A percentile compares a stretch with the other conserved stretches of the same genome.
Evolutionary conservation across 2,113 vertebrate species (phyloP).

Genomic region (Chauna torquata): DNA sequence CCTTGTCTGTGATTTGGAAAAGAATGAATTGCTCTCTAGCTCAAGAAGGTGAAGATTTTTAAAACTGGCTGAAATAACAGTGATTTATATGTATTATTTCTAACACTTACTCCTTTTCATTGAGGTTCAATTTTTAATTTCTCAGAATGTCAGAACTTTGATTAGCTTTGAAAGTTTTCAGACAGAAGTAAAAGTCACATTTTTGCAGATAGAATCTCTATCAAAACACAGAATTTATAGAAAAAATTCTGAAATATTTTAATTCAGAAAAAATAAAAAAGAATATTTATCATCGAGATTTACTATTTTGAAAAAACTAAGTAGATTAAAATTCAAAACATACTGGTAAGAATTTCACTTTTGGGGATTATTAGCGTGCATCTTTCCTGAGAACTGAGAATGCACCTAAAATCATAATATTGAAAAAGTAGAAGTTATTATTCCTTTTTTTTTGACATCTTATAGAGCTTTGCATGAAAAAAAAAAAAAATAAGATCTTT

Average conservation of each 20-base stretch:
- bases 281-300: not conserved
- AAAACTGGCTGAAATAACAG: not conserved
- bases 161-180: not conserved
- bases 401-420: not conserved
- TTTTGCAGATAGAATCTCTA: not conserved
- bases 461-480: not conserved
- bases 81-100: not conserved
- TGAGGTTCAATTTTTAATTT: not conserved
- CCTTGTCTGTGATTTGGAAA: not conserved
- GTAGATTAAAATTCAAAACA: not conserved
- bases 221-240: not conserved
- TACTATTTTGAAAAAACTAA: not conserved
- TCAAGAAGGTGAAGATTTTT: not conserved
- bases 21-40: not conserved
- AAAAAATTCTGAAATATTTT: not conserved
- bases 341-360: not conserved
- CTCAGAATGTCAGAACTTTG: not conserved
- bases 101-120: not conserved
- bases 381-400: not conserved
- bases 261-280: not conserved
- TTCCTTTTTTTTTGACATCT: not conserved
- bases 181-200: not conserved
- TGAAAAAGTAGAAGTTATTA: not conserved
- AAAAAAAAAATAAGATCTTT: not conserved
- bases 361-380: not conserved